Conservation (phyloP, 2,888 invertebrate genomes). For the Philonicus albiceps region DNA sequence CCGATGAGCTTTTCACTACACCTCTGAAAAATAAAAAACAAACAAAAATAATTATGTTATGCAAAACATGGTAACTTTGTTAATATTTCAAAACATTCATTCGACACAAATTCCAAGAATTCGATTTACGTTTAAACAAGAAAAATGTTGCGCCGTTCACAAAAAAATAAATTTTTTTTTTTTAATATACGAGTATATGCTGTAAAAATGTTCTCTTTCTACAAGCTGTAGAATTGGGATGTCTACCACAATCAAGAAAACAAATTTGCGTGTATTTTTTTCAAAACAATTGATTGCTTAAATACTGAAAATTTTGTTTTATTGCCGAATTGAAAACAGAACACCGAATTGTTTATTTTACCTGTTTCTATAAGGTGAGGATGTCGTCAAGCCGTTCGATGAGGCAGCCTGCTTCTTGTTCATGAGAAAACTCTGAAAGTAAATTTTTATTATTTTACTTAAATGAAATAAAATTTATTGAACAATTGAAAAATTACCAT, state of each 20-base stretch:
- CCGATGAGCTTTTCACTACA: conserved; percentile 72
- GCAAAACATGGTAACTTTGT: not conserved
- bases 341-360: conserved; percentile 59
- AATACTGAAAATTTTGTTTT: not conserved
- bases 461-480: not conserved
- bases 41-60: not conserved
- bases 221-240: not conserved
- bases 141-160: not conserved
- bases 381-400: conserved; percentile 73
- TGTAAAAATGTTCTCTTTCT: not conserved
- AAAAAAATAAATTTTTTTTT: not conserved
- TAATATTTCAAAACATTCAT: not conserved
- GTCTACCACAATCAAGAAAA: not conserved
- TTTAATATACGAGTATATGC: not conserved
- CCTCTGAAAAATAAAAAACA: conserved; percentile 64
- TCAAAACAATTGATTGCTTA: not conserved
- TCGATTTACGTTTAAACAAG: not conserved
- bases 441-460: not conserved
- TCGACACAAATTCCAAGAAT: not conserved
- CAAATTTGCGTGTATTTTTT: not conserved
- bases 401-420: conserved; percentile 82
- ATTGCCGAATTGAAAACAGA: not conserved
- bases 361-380: conserved; percentile 82
- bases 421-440: conserved; percentile 76
- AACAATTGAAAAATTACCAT: conserved; percentile 69